phyloP scores from a whole-genome alignment of 2,113 vertebrate species.

The Chitala chitala region DNA sequence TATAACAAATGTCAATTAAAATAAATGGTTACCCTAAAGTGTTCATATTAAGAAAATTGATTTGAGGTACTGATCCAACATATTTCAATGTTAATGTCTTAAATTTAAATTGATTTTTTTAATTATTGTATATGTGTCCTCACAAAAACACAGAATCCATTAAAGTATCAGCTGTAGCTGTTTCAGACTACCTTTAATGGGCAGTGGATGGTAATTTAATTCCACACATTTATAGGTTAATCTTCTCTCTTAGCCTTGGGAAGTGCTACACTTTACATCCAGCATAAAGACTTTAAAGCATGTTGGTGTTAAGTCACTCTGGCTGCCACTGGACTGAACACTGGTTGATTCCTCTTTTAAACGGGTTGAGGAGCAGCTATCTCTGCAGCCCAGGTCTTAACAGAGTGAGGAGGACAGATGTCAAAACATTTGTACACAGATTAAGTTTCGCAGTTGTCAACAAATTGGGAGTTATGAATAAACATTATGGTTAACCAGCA shows the following conservation, averaged over 20 bases:
- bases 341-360: background rate
- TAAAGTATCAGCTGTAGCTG: no score
- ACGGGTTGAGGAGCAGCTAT: background rate
- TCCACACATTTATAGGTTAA: no score
- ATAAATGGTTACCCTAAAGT: no score
- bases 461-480: conserved; percentile 20
- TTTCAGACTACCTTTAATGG: no score
- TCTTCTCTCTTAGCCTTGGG: background rate
- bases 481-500: conserved; percentile 22
- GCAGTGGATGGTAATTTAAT: no score
- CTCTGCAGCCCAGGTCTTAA: background rate
- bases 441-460: conserved; percentile 26
- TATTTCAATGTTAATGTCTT: no score
- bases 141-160: no score
- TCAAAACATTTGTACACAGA: conserved; percentile 29
- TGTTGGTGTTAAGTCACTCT: background rate
- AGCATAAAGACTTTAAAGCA: background rate
- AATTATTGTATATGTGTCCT: no score
- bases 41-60: no score
- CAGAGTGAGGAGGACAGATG: conserved; percentile 23
- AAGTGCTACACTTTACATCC: background rate
- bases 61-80: no score
- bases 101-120: no score
- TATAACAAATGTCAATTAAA: no score
- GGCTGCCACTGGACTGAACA: background rate